Evolutionary conservation across 2,797 vertebrate genomes (phyloP), one percentile per base, ranked within the genome.

Genomic region (Morelia viridis): DNA sequence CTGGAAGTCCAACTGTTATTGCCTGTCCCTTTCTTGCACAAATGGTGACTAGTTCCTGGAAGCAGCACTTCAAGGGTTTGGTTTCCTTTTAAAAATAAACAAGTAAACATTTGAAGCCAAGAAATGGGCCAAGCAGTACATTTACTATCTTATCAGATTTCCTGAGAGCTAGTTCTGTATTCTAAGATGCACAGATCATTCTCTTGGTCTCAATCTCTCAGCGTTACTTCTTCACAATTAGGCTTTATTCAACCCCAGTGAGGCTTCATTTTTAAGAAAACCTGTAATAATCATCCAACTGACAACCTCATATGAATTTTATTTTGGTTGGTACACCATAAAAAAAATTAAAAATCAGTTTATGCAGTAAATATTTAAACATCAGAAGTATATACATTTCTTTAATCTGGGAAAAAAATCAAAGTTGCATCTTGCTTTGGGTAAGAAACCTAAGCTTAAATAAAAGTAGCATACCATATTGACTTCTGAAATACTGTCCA

Each of bases 401-500:
- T 91, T 94, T 90, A 35, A 87, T 80, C 89, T 93, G 58, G 90
- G 90, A 64, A 2, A 11, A 41, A 89, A 0, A 46, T 76, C 19
- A 0, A 17, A 17, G 65, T 71, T 2, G 31, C 65, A 68, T 31
- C n/a, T 68, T n/a, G 13, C 31, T 68, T 68, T 71, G n/a, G 65
- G 53, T 71, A 76, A 92, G 35, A 61, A 96, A 90, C 3, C 17
- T 89, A 94, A n/a, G 22, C 68, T 85, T 31, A 87, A 60, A 53
- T 87, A 28, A 87, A 61, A 22, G 0, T 90, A 85, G 94, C 98
- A 0, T 97, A 99, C 99, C 99, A 99, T 99, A 97, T 99, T 98
- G 83, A 99, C 99, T 96, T 99, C 99, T 31, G 99, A 99, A 97
- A 99, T 99, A 95, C 98, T 99, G 97, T 99, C 99, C 97, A 99